Conservation (phyloP, 2,797 vertebrate species). For the Pseudomugil tenellus region DNA sequence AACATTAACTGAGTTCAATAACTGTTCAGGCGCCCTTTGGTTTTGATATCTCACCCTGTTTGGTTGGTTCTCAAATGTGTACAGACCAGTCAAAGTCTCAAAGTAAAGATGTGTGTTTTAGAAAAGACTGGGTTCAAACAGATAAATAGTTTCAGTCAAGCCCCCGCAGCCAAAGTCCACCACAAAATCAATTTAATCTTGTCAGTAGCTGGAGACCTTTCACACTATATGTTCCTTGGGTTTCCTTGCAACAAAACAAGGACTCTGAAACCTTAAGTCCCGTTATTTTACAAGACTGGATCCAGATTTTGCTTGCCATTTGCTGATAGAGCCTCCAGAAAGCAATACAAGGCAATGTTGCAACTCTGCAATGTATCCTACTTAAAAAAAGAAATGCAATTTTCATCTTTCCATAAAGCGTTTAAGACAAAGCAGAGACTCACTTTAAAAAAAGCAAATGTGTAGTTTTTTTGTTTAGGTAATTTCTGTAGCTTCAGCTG, state of each 20-base stretch:
- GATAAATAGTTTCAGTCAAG: conserved; percentile 55
- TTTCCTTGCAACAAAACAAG: conserved; percentile 4
- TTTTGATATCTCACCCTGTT: conserved; percentile 38
- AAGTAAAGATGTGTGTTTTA: conserved; percentile 55
- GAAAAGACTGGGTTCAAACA: conserved; percentile 35
- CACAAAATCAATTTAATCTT: conserved; percentile 46
- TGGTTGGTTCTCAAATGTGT: conserved; percentile 49
- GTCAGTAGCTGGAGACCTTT: not conserved
- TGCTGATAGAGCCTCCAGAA: not conserved
- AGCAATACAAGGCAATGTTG: not conserved
- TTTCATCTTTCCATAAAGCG: not conserved
- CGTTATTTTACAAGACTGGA: conserved; percentile 43
- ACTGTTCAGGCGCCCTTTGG: conserved; percentile 61
- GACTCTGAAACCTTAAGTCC: conserved; percentile 14
- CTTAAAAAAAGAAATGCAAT: not conserved
- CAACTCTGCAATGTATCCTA: not conserved
- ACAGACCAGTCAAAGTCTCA: conserved; percentile 70
- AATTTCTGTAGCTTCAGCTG: not conserved
- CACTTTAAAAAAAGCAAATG: not conserved
- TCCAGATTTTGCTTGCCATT: conserved; percentile 8
- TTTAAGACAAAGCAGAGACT: not conserved
- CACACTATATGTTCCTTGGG: conserved; percentile 4
- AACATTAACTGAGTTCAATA: conserved; percentile 48
- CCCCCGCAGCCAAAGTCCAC: conserved; percentile 67
- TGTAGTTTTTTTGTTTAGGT: not conserved